Evolutionary conservation across 2,113 vertebrate species (phyloP).

Genomic region (Stigmatopora argus): DNA sequence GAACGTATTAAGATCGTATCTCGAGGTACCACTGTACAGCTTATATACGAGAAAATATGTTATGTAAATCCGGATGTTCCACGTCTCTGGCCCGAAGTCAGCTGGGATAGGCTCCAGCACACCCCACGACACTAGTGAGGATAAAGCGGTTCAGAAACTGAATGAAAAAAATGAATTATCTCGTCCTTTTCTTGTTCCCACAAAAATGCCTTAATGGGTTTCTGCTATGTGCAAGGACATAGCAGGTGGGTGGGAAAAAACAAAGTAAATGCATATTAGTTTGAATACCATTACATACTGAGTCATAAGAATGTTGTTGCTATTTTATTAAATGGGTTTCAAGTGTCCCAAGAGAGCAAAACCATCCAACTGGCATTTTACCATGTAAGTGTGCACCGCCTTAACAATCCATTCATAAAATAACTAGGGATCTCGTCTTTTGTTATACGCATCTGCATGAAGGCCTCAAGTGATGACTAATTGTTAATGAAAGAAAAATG

Average conservation of each 20-base stretch:
- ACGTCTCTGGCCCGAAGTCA: no score
- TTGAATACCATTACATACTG: conserved; percentile 10
- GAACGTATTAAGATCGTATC: no score
- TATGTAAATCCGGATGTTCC: no score
- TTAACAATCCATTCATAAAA: background rate
- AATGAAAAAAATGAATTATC: no score
- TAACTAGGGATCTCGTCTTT: background rate
- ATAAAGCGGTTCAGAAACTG: no score
- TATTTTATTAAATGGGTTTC: conserved; percentile 6
- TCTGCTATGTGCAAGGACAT: conserved; percentile 1
- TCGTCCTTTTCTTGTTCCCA: conserved; percentile 23
- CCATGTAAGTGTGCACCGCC: background rate
- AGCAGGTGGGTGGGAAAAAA: conserved; percentile 13
- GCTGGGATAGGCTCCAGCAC: no score
- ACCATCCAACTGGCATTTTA: conserved; percentile 15
- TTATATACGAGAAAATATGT: no score
- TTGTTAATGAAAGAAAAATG: background rate
- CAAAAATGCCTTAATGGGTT: conserved; percentile 17
- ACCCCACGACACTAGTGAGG: no score
- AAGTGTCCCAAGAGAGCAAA: background rate
- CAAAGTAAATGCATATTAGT: conserved; percentile 19
- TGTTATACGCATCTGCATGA: background rate
- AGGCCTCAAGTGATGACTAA: background rate
- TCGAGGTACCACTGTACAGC: no score
- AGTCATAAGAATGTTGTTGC: conserved; percentile 1